Percentiles rank a stretch among this genome's conserved stretches.
Conservation (phyloP, 2,888 invertebrate genomes). For the Brachycybe producta region DNA sequence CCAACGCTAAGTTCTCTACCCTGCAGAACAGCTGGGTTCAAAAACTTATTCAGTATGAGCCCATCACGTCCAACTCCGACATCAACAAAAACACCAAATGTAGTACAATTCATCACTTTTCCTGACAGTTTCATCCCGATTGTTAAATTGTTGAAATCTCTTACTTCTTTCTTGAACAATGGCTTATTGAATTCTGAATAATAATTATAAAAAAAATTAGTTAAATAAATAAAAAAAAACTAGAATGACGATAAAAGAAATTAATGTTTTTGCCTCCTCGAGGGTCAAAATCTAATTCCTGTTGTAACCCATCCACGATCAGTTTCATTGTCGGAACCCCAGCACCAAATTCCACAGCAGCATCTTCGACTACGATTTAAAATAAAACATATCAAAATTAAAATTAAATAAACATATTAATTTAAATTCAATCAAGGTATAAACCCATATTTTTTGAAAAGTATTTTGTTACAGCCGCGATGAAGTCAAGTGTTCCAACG, state of each 20-base stretch:
- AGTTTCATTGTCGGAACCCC: slow-evolving; percentile 51
- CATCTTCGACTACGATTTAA: too few species aligned
- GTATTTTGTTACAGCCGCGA: slow-evolving; percentile 24
- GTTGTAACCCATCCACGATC: slow-evolving; percentile 58
- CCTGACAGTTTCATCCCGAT: slow-evolving; percentile 39
- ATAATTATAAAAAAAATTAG: too few species aligned
- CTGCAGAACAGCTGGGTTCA: background rate
- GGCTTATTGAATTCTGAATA: slow-evolving; percentile 45
- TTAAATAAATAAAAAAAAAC: slow-evolving; percentile 14
- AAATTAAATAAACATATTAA: background rate
- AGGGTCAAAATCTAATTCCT: slow-evolving; percentile 58
- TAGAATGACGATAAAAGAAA: slow-evolving; percentile 1
- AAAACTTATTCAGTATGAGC: slow-evolving; percentile 29
- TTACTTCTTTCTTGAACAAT: slow-evolving; percentile 60
- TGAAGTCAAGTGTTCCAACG: slow-evolving; percentile 34
- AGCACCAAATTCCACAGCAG: slow-evolving; percentile 42
- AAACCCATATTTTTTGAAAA: background rate
- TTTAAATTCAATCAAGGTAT: background rate
- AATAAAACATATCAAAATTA: slow-evolving; percentile 10
- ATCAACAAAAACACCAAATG: slow-evolving; percentile 86
- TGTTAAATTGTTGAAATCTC: slow-evolving; percentile 46
- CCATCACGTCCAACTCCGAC: slow-evolving; percentile 35
- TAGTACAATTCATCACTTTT: slow-evolving; percentile 69
- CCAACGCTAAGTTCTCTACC: slow-evolving; percentile 1
- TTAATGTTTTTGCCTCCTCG: background rate